Base-by-base conservation (phyloP, 2,113 vertebrate genomes). In the Tachysurus vachellii region DNA sequence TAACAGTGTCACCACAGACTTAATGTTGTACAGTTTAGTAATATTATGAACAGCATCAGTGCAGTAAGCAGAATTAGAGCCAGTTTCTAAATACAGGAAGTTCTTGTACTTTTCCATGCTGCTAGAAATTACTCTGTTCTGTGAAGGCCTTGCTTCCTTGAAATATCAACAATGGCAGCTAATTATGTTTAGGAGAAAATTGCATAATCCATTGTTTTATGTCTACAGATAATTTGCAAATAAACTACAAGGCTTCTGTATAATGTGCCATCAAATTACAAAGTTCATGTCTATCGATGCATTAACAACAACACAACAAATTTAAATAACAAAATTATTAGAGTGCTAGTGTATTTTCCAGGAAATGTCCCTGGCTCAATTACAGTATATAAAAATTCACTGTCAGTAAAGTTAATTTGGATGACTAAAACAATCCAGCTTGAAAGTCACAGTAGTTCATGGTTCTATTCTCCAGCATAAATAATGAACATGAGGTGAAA, bases 141-240 rank as follows among this genome's bases (percentile, higher is more conserved):
- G 12, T 64, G 26, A 62, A 26, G 59, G 11, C 26, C 62, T 64
- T 64, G 62, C 12, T n/a, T 64, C 10, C 62, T 64, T 64, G 23
- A n/a, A 64, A 44, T 26, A 42, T 57, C 57, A 42, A 82, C 54
- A 82, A 64, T 66, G 42, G 42, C 80, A 66, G 80, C 61, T 82
- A 66, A 66, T 66, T 64, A 82, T 44, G 42, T 64, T 64, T 57
- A 26, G 42, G 8, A 26, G 79, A 81, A 81, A 81, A 42, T 44
- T 82, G 80, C 19, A n/a, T 47, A 82, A 82, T 44, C 47, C 42
- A 64, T 82, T 50, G 21, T 81, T 42, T 36, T 81, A 57, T 61
- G 62, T 66, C 66, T 61, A 26, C 42, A n/a, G 42, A 21, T 82
- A 82, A 82, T 82, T 82, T 64, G 0, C 90, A 90, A 86, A 93